These are phyloP conservation scores for Rutilus rutilus DNA, from an alignment of 2,113 vertebrate genomes.

Conservation along the genomic window DNA sequence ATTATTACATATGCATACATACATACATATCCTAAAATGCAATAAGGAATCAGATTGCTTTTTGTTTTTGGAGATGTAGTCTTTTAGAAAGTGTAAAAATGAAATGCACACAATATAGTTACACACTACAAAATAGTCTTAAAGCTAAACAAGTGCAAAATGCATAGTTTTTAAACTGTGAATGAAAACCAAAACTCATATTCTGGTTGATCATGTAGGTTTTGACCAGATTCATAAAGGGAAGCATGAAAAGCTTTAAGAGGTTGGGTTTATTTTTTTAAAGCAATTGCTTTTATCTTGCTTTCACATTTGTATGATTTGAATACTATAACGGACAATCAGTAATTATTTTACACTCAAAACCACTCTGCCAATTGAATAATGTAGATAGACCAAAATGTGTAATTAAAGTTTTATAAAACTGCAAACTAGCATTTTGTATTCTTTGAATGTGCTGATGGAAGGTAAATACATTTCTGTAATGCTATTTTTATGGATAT, in stretches of 20 bases:
- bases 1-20: background rate
- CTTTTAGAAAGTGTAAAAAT: background rate
- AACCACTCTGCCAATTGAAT: background rate
- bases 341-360: background rate
- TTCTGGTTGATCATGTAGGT: background rate
- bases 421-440: background rate
- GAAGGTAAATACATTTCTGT: conserved; percentile 11
- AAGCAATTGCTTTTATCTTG: background rate
- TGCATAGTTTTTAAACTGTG: conserved; percentile 14
- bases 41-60: background rate
- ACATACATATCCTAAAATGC: background rate
- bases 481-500: background rate
- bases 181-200: background rate
- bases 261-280: background rate
- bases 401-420: conserved; percentile 12
- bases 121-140: conserved; percentile 29
- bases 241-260: background rate
- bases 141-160: conserved; percentile 4
- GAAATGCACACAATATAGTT: background rate
- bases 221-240: conserved; percentile 5
- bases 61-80: background rate
- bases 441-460: conserved; percentile 14
- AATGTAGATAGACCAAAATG: conserved; percentile 24
- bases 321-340: conserved; percentile 57
- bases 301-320: background rate